Conservation (phyloP, 37 sponge, comb jelly and placozoan genomes). For the Haliclona indistincta region DNA sequence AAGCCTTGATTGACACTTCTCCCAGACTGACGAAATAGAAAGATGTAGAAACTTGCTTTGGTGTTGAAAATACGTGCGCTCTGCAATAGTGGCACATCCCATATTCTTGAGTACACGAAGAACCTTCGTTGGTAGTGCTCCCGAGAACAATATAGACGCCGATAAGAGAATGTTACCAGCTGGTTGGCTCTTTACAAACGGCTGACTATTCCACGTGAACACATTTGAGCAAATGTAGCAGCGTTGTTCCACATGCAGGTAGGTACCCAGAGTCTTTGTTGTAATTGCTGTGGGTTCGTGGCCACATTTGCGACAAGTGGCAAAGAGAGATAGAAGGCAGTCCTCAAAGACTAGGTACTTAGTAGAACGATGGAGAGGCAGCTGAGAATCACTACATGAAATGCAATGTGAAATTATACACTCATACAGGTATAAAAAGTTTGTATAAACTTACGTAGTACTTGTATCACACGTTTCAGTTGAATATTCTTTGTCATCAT, state of each 20-base stretch:
- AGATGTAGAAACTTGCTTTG: background rate
- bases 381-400: too few species aligned
- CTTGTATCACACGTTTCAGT: too few species aligned
- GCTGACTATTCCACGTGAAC: constrained; percentile 36
- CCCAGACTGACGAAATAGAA: background rate
- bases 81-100: background rate
- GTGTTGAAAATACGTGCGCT: background rate
- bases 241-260: background rate
- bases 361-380: too few species aligned
- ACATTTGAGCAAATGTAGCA: constrained; percentile 15
- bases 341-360: constrained; percentile 10
- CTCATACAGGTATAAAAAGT: too few species aligned
- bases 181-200: constrained; percentile 16
- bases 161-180: constrained; percentile 46
- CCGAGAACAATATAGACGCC: constrained; percentile 23
- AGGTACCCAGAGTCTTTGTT: constrained; percentile 8
- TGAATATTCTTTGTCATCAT: too few species aligned
- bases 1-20: background rate
- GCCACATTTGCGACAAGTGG: background rate
- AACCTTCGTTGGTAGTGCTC: background rate
- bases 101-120: background rate
- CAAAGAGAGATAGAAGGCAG: background rate
- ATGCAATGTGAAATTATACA: too few species aligned
- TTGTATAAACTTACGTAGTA: too few species aligned
- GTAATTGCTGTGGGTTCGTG: background rate